Percentiles rank a stretch among this genome's conserved stretches.
Evolutionary conservation across 2,888 invertebrate species (phyloP).

Genomic region (Metopia argyrocephala): DNA sequence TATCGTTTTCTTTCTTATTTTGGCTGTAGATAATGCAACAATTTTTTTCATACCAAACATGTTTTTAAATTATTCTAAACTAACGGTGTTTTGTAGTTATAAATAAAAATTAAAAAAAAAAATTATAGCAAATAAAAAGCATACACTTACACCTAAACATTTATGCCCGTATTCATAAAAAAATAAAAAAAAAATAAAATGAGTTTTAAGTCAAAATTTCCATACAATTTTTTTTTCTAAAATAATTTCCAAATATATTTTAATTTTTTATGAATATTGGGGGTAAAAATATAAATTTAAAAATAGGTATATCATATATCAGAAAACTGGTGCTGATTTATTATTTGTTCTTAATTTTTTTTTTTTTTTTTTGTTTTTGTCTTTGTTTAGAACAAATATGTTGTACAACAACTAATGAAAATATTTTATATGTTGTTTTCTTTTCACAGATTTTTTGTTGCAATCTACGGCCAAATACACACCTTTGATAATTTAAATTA

Average conservation of each 20-base stretch:
- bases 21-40: slow-evolving; percentile 61
- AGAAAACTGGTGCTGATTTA: not conserved
- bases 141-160: no score
- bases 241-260: no score
- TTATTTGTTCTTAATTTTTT: not conserved
- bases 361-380: slow-evolving; percentile 8
- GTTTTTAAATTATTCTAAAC: not conserved
- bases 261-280: no score
- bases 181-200: no score
- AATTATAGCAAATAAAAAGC: slow-evolving; percentile 14
- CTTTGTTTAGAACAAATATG: slow-evolving; percentile 15
- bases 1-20: slow-evolving; percentile 2
- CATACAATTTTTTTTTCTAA: no score
- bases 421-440: slow-evolving; percentile 74
- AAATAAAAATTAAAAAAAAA: slow-evolving; percentile 37
- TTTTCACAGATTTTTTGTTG: slow-evolving; percentile 78
- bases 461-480: slow-evolving; percentile 78
- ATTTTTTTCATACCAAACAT: slow-evolving; percentile 19
- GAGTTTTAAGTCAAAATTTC: no score
- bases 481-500: slow-evolving; percentile 72
- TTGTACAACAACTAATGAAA: slow-evolving; percentile 57
- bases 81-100: slow-evolving; percentile 49
- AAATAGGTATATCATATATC: not conserved
- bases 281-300: slow-evolving; percentile 63
- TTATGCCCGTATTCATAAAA: no score